Evolutionary conservation across 2,113 vertebrate species (phyloP).

Genomic region (Puffinus mauretanicus): DNA sequence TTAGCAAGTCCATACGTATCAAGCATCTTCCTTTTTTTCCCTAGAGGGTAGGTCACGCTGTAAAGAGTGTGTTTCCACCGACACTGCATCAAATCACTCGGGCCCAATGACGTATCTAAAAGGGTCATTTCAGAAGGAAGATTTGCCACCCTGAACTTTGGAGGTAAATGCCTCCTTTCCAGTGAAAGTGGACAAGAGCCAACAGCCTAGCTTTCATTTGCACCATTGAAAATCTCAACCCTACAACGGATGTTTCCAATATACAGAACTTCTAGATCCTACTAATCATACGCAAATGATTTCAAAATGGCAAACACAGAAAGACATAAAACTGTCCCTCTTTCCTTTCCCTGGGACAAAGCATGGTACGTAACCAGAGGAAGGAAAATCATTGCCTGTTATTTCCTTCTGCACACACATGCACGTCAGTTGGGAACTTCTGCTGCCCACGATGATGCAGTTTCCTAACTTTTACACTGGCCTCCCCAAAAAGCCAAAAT

Average conservation of each 20-base stretch:
- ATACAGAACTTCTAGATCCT: background rate
- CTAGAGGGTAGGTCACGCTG: background rate
- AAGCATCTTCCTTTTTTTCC: background rate
- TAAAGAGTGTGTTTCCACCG: background rate
- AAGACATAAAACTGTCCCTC: background rate
- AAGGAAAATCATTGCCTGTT: background rate
- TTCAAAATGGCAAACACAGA: background rate
- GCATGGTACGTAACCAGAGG: background rate
- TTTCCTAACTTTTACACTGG: background rate
- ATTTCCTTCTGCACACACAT: background rate
- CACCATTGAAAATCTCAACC: background rate
- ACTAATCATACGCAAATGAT: background rate
- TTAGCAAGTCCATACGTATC: background rate
- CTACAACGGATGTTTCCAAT: background rate
- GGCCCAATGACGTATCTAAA: background rate
- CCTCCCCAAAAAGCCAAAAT: background rate
- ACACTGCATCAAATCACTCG: background rate
- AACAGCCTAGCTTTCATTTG: background rate
- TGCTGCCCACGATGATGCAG: rapidly evolving
- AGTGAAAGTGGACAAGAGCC: background rate
- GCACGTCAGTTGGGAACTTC: background rate
- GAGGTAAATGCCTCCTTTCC: background rate
- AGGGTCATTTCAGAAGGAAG: background rate
- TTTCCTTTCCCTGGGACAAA: background rate
- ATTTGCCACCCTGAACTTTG: background rate